phyloP scores from a whole-genome alignment of 1,140 invertebrate species.

The Meloidogyne chitwoodi region DNA sequence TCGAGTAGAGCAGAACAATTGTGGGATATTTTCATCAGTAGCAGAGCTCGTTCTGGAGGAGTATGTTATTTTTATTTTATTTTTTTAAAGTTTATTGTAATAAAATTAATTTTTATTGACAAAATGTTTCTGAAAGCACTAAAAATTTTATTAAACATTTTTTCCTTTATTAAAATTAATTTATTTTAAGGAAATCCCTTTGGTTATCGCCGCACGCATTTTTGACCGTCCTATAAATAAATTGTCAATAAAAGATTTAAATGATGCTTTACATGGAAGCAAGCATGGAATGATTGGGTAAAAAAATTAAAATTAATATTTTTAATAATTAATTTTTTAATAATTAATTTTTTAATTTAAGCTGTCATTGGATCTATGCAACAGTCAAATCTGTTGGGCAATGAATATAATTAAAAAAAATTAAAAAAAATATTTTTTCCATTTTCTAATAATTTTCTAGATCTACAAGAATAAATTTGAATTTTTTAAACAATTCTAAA shows the following conservation, averaged over 20 bases:
- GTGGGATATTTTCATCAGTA: slow-evolving; percentile 58
- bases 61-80: slow-evolving; percentile 35
- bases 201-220: slow-evolving; percentile 44
- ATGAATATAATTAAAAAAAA: background rate
- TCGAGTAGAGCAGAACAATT: slow-evolving; percentile 53
- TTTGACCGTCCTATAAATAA: slow-evolving; percentile 47
- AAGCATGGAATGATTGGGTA: slow-evolving; percentile 46
- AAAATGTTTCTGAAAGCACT: no score
- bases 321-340: no score
- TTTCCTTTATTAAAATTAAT: background rate
- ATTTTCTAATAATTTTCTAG: slow-evolving; percentile 1
- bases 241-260: slow-evolving; percentile 35
- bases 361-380: slow-evolving; percentile 39
- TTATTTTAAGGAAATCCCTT: slow-evolving; percentile 34
- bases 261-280: slow-evolving; percentile 40
- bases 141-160: no score
- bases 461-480: background rate
- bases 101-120: no score
- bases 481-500: background rate
- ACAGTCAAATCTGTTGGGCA: slow-evolving; percentile 24
- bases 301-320: background rate
- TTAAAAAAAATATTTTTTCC: background rate
- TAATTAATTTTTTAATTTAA: background rate
- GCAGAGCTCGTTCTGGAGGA: slow-evolving; percentile 55
- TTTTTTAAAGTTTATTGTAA: no score